Evolutionary conservation across 1,140 invertebrate species (phyloP).

Genomic region (Doryteuthis pealeii): DNA sequence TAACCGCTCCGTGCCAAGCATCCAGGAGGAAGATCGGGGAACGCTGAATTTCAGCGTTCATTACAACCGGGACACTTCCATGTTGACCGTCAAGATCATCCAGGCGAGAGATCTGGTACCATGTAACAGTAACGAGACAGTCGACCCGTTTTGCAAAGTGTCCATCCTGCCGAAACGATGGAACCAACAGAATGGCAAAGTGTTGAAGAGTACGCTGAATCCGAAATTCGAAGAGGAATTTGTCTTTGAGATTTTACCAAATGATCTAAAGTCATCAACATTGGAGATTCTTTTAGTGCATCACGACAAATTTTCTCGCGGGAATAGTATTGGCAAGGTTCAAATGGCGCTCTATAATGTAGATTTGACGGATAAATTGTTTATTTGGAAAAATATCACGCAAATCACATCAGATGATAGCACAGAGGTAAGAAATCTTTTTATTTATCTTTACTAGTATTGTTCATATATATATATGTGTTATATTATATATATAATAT

Average conservation of each 20-base stretch:
- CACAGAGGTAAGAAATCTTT: conserved; percentile 24
- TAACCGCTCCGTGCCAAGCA: conserved; percentile 43
- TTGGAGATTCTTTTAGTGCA: conserved; percentile 55
- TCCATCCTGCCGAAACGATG: conserved; percentile 46
- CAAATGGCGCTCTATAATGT: conserved; percentile 45
- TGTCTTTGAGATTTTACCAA: conserved; percentile 50
- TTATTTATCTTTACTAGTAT: not conserved
- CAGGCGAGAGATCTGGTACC: conserved; percentile 53
- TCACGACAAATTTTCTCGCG: conserved; percentile 55
- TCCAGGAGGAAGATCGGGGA: conserved; percentile 51
- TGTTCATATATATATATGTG: too few species aligned
- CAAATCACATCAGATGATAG: conserved; percentile 50
- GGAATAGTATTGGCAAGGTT: conserved; percentile 55
- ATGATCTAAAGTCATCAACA: conserved; percentile 36
- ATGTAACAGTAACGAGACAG: conserved; percentile 47
- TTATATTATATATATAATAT: not conserved
- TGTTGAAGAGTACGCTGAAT: conserved; percentile 69
- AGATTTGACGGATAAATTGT: conserved; percentile 47
- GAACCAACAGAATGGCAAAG: conserved; percentile 46
- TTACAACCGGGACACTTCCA: conserved; percentile 47
- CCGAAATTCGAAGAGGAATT: conserved; percentile 63
- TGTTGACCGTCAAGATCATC: conserved; percentile 53
- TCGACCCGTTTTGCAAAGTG: conserved; percentile 54
- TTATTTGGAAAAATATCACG: conserved; percentile 52
- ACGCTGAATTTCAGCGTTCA: conserved; percentile 51